phyloP scores from a whole-genome alignment of 1,140 invertebrate genomes.

The Polyergus mexicanus region DNA sequence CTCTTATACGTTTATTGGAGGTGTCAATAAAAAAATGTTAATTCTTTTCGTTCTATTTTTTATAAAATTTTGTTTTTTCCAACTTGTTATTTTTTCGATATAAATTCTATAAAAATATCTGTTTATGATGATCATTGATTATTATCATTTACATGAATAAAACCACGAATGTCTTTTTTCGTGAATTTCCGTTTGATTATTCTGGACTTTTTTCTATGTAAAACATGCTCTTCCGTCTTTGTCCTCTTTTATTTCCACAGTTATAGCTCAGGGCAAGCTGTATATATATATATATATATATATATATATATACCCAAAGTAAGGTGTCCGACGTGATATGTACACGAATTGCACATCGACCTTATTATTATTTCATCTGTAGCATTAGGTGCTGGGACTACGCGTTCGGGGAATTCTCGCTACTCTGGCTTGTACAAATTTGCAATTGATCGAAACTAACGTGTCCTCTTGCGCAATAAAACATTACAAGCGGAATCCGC shows the following conservation, averaged over 20 bases:
- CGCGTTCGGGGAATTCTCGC: slow-evolving; percentile 11
- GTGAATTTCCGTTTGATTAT: neutral
- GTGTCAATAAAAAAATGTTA: slow-evolving; percentile 11
- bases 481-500: slow-evolving; percentile 26
- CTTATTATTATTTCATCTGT: slow-evolving; percentile 59
- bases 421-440: slow-evolving; percentile 49
- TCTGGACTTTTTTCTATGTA: neutral
- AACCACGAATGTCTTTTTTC: too few species aligned
- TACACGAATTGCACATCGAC: slow-evolving; percentile 31
- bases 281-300: neutral
- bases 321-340: slow-evolving; percentile 12
- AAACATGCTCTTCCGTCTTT: neutral
- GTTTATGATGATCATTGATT: too few species aligned
- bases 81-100: too few species aligned
- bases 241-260: neutral
- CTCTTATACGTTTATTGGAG: neutral
- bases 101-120: too few species aligned
- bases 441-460: slow-evolving; percentile 62
- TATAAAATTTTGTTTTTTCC: too few species aligned
- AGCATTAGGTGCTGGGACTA: slow-evolving; percentile 52
- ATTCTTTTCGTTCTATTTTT: slow-evolving; percentile 30
- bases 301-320: neutral
- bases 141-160: too few species aligned
- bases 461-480: slow-evolving; percentile 38
- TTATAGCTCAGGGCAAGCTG: neutral